Evolutionary conservation across 2,113 vertebrate genomes (phyloP).

Genomic region (Dasyprocta punctata): DNA sequence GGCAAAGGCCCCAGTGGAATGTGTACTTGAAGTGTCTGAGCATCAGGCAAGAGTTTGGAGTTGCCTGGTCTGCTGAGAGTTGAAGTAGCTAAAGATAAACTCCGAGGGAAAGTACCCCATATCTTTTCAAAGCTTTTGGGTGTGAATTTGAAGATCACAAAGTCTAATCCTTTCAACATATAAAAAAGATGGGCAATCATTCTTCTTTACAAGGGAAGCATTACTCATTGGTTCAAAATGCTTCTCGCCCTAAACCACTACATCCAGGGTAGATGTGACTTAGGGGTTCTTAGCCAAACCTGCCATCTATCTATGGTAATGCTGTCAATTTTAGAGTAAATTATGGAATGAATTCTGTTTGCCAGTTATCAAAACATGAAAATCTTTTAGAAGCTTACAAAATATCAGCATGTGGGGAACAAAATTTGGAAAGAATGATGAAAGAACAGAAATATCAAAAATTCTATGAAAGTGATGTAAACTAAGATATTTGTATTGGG

Average conservation of each 20-base stretch:
- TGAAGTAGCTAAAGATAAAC: background rate
- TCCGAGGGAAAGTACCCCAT: background rate
- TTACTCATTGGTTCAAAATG: background rate
- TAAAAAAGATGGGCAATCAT: background rate
- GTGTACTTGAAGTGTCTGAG: background rate
- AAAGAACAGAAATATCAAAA: background rate
- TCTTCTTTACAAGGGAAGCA: background rate
- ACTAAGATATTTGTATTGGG: background rate
- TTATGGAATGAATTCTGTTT: slow-evolving; percentile 14
- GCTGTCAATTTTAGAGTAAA: background rate
- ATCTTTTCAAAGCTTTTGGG: background rate
- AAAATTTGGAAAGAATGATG: background rate
- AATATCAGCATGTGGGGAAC: background rate
- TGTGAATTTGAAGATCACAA: background rate
- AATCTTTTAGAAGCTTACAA: background rate
- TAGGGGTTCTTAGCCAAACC: background rate
- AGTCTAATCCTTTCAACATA: background rate
- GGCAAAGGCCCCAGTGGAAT: background rate
- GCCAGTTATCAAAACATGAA: background rate
- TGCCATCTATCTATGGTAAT: background rate
- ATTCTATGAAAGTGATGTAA: background rate
- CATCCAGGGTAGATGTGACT: background rate
- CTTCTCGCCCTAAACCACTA: background rate
- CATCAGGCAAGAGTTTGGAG: background rate
- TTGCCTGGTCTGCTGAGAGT: background rate